Evolutionary conservation across 2,888 invertebrate species (phyloP).

Genomic region (Scaptomyza caliginosa): DNA sequence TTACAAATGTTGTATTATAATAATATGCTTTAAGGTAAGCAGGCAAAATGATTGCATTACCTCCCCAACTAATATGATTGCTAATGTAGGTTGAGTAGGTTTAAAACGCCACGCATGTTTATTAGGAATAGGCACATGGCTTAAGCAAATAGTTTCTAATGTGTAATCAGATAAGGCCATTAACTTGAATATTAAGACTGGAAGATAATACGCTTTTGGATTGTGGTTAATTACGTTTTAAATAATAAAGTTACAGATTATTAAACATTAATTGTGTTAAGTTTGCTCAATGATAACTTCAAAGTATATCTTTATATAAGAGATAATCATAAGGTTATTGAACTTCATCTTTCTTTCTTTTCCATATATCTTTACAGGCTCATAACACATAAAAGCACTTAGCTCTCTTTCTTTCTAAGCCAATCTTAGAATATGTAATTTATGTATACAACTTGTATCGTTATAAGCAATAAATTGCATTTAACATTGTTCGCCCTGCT

Average conservation of each 20-base stretch:
- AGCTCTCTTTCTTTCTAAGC: not conserved
- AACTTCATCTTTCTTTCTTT: not conserved
- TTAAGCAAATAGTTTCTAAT: not conserved
- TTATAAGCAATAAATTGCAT: conserved; percentile 54
- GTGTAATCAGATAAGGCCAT: not conserved
- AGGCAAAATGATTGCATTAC: conserved; percentile 8
- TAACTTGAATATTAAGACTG: not conserved
- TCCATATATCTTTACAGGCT: not conserved
- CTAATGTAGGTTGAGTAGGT: not conserved
- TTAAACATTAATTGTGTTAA: too few relatives aligned
- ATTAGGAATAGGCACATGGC: not conserved
- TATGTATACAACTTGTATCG: conserved; percentile 50
- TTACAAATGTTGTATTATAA: conserved; percentile 37
- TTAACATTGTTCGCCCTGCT: conserved; percentile 32
- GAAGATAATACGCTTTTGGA: not conserved
- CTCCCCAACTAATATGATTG: not conserved
- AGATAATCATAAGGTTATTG: not conserved
- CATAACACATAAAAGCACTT: not conserved
- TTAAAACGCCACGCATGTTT: not conserved
- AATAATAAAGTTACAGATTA: not conserved
- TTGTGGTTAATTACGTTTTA: not conserved
- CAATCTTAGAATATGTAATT: conserved; percentile 28
- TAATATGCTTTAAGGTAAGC: conserved; percentile 11
- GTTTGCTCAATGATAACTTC: too few relatives aligned
- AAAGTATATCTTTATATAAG: too few relatives aligned